Evolutionary conservation across 2,113 vertebrate species (phyloP).

Genomic region (Sylvicapra grimmia): DNA sequence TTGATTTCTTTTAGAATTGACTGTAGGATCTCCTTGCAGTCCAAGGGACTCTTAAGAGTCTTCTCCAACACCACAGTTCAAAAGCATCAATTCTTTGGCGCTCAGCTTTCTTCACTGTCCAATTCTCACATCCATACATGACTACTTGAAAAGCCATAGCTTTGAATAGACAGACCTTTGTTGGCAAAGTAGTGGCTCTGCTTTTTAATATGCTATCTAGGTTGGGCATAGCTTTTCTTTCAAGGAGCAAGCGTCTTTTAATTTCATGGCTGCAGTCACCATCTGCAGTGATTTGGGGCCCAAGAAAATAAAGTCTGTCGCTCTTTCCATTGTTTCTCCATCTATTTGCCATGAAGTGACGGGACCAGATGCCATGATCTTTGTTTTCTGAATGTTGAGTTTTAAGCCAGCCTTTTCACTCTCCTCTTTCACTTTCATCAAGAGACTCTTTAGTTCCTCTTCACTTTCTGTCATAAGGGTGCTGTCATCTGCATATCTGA

Average conservation of each 20-base stretch:
- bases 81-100: not conserved
- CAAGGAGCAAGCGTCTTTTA: not conserved
- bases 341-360: not conserved
- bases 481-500: not conserved
- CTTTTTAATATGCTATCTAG: not conserved
- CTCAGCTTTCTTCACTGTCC: not conserved
- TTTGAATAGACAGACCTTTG: not conserved
- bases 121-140: not conserved
- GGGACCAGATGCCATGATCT: not conserved
- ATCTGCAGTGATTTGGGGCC: not conserved
- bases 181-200: not conserved
- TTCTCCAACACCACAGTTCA: not conserved
- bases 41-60: not conserved
- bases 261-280: not conserved
- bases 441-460: not conserved
- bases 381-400: not conserved
- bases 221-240: not conserved
- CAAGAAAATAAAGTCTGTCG: not conserved
- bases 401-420: not conserved
- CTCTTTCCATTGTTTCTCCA: not conserved
- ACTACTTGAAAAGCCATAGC: not conserved
- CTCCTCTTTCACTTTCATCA: not conserved
- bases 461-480: not conserved
- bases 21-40: not conserved
- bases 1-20: not conserved